Percentiles rank a stretch among this genome's conserved stretches.
These are phyloP conservation scores for Spheniscus humboldti DNA, from an alignment of 2,797 vertebrate genomes.

Conservation along the genomic window DNA sequence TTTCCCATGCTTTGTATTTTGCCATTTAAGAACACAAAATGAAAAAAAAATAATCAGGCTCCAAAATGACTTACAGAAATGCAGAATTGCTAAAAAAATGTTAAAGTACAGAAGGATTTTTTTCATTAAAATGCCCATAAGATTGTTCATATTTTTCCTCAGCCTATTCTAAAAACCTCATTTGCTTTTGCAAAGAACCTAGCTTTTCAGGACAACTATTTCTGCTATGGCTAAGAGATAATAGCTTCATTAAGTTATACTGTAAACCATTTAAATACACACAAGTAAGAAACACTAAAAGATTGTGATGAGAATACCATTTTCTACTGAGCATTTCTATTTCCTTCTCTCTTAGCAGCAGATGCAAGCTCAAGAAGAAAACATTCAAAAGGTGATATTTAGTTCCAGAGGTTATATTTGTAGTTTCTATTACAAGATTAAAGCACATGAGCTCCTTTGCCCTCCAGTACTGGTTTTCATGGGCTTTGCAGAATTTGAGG, in stretches of 20 bases:
- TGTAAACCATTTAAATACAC: neutral
- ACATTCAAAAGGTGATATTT: neutral
- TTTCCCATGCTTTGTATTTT: neutral
- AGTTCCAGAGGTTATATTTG: constrained; percentile 21
- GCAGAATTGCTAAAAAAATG: neutral
- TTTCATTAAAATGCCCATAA: neutral
- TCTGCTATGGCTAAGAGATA: neutral
- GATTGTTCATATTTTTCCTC: neutral
- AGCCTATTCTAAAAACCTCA: neutral
- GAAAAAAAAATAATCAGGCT: neutral
- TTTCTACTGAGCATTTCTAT: neutral
- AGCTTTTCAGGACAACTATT: neutral
- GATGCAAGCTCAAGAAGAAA: neutral
- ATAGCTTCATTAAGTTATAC: neutral
- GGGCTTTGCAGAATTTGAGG: neutral
- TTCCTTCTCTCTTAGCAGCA: neutral
- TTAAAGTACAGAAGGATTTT: neutral
- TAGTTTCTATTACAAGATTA: constrained; percentile 14
- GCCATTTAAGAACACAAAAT: neutral
- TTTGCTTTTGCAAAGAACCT: neutral
- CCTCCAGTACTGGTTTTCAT: neutral
- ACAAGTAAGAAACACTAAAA: neutral
- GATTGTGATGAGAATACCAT: neutral
- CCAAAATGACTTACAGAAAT: neutral
- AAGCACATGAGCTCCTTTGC: neutral